Evolutionary conservation across 2,888 invertebrate species (phyloP).

Genomic region (Scaeva pyrastri): DNA sequence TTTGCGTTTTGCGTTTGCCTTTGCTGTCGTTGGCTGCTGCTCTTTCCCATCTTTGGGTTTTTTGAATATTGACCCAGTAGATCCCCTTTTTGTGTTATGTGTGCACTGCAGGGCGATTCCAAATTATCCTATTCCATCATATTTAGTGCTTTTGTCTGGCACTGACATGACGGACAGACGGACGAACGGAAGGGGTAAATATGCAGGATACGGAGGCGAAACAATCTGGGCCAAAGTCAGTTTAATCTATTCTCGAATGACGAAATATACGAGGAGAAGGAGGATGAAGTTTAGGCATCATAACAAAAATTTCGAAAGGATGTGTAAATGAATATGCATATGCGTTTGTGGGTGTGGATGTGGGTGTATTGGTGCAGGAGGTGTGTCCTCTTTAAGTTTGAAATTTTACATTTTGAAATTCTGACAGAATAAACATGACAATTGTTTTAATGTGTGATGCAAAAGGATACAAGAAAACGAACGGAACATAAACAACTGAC

Average conservation of each 20-base stretch:
- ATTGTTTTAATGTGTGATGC: not conserved
- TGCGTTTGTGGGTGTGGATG: not conserved
- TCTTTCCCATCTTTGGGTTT: not conserved
- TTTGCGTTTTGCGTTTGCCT: too few relatives aligned
- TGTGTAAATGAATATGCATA: not conserved
- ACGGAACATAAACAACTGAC: too few relatives aligned
- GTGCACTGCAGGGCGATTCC: slow-evolving; percentile 34
- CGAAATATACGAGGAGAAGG: too few relatives aligned
- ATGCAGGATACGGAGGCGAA: not conserved
- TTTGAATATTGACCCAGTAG: slow-evolving; percentile 12
- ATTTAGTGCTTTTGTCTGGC: slow-evolving; percentile 38
- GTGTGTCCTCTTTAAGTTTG: slow-evolving; percentile 13
- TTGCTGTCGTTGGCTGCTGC: slow-evolving; percentile 15
- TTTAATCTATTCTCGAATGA: slow-evolving; percentile 16
- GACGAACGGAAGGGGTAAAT: not conserved
- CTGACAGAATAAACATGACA: not conserved
- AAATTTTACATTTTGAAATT: slow-evolving; percentile 24
- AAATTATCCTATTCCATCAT: slow-evolving; percentile 63
- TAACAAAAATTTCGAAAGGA: not conserved
- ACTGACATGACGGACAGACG: slow-evolving; percentile 9
- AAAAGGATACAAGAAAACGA: not conserved
- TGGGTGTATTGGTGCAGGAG: not conserved
- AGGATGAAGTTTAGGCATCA: slow-evolving; percentile 9
- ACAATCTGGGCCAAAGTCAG: slow-evolving; percentile 12
- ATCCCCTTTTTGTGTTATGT: slow-evolving; percentile 28